Percentiles rank a stretch among this genome's conserved stretches.
Evolutionary conservation across 2,888 invertebrate genomes (phyloP).

Genomic region (Machimus atricapillus): DNA sequence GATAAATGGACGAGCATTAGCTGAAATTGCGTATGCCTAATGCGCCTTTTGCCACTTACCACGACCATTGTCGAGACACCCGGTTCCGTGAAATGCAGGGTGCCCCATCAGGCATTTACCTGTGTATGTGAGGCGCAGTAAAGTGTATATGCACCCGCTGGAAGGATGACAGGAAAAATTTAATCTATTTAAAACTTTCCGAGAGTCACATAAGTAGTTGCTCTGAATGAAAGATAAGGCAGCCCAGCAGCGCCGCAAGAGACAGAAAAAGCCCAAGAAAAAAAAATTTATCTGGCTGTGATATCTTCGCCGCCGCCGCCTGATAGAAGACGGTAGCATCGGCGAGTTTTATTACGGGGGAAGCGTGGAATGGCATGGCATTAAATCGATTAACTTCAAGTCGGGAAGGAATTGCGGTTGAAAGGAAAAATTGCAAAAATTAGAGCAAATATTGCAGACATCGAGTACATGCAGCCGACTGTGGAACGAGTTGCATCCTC

Average conservation of each 20-base stretch:
- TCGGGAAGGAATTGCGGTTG: slow-evolving; percentile 41
- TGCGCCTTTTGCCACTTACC: slow-evolving; percentile 30
- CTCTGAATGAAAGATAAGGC: slow-evolving; percentile 20
- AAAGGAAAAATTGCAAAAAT: slow-evolving; percentile 44
- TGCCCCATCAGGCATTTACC: slow-evolving; percentile 23
- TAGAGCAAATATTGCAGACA: slow-evolving; percentile 40
- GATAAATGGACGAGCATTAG: slow-evolving; percentile 43
- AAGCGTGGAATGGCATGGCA: slow-evolving; percentile 6
- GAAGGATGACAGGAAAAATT: slow-evolving; percentile 28
- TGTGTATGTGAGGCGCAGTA: background rate
- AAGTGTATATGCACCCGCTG: background rate
- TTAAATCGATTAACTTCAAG: slow-evolving; percentile 44
- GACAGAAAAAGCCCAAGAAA: background rate
- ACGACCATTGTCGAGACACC: background rate
- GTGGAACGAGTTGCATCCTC: background rate
- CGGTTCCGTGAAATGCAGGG: background rate
- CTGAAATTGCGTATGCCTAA: slow-evolving; percentile 44
- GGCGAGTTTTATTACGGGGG: background rate
- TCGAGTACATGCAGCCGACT: background rate
- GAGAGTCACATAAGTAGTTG: slow-evolving; percentile 32
- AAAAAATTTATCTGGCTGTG: background rate
- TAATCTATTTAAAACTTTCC: slow-evolving; percentile 38
- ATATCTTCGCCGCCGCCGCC: background rate
- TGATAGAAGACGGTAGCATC: slow-evolving; percentile 16
- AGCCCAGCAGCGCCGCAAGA: background rate